Base-by-base conservation (phyloP, 2,888 invertebrate species). In the Cosmia trapezina region DNA sequence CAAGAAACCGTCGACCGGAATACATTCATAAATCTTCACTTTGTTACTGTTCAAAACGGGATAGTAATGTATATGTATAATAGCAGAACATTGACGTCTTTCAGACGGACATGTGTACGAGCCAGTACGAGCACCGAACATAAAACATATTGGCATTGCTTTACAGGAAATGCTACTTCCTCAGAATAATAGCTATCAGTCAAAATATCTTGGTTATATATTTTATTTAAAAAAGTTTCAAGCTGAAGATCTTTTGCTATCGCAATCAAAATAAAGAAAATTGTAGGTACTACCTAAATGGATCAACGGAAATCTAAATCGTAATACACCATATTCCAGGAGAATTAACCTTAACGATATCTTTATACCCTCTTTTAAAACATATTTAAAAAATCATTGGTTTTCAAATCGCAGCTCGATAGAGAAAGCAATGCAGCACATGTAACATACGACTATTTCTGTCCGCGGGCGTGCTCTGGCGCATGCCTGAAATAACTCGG, bases 401-500 rank as follows among this genome's bases (percentile, higher is more conserved):
- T 49, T 49, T 65, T 71, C 12, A 76, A 67, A 79, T 73, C 57
- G 63, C 75, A 53, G 59, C 68, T 69, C 77, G 61, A 63, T 71
- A 79, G 78, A 75, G 70, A 81, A 79, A 83, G 80, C 80, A 70
- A 65, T 75, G 73, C 70, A 81, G 71, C 76, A 79, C 76, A 71
- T 73, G 70, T 78, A 72, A 73, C 83, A 64, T 66, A 56, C 19
- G 33, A 80, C 83, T 91, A 91, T 91, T 91, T 90, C 75, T 73
- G 89, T 86, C 65, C 70, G 73, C 68, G 45, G 62, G 76, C 84
- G 86, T 86, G 83, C 80, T 85, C 83, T 70, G 83, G 82, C 85
- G 81, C 88, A 85, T 84, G 87, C 82, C 89, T 83, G 86, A 91
- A 92, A 92, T 92, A 92, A 82, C 89, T 86, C 70, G 69, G 84